A percentile compares a stretch with the other conserved stretches of the same genome.
phyloP scores from a whole-genome alignment of 2,797 vertebrate genomes.

The Notamacropus eugenii region DNA sequence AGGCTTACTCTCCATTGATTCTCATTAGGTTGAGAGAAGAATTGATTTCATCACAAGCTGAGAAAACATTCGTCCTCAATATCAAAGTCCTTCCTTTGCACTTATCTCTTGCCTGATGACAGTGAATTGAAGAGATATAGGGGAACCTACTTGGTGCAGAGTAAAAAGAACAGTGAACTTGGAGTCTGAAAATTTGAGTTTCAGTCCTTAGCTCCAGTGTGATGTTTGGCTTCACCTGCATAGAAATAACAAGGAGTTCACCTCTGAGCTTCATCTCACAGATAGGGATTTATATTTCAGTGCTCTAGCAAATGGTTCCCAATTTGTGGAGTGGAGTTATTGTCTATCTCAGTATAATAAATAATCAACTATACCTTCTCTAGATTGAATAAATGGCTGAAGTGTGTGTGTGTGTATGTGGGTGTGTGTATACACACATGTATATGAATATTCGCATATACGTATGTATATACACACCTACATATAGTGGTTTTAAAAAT shows the following conservation, averaged over 20 bases:
- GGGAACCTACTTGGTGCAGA: not conserved
- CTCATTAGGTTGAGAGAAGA: not conserved
- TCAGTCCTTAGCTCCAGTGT: not conserved
- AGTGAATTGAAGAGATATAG: not conserved
- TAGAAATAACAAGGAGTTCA: not conserved
- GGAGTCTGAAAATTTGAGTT: not conserved
- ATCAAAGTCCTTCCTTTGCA: not conserved
- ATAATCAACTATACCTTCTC: not conserved
- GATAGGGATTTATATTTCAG: not conserved
- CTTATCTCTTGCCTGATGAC: not conserved
- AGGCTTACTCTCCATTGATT: not conserved
- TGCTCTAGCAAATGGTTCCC: not conserved
- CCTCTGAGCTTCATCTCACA: not conserved
- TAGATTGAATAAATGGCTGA: not conserved
- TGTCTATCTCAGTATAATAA: not conserved
- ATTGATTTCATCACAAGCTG: not conserved
- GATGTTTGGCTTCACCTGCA: not conserved
- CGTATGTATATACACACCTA: not conserved
- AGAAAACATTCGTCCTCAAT: not conserved
- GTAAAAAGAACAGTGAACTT: not conserved
- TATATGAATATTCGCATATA: not conserved
- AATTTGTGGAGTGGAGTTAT: not conserved
- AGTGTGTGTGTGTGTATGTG: not conserved
- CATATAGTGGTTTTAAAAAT: not conserved
- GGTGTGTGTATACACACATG: not conserved